A percentile compares a stretch with the other conserved stretches of the same genome.
phyloP scores from a whole-genome alignment of 1,140 invertebrate species.

The Anadara kagoshimensis region DNA sequence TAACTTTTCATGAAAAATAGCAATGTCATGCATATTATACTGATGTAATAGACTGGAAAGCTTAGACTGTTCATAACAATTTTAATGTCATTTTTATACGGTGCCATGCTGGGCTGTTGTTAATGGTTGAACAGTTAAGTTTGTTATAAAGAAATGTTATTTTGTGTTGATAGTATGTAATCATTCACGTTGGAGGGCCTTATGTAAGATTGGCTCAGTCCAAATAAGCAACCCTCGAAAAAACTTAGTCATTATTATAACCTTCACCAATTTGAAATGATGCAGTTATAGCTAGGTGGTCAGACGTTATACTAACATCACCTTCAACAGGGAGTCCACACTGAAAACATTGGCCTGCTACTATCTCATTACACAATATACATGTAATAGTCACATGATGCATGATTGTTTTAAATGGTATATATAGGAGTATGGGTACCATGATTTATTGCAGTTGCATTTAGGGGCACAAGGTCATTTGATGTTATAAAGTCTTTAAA shows the following conservation, averaged over 20 bases:
- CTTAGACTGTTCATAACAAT: neutral
- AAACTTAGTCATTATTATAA: too few relatives aligned
- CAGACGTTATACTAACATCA: neutral
- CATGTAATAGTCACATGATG: too few relatives aligned
- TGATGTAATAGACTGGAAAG: neutral
- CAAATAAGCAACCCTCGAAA: too few relatives aligned
- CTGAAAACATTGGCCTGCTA: neutral
- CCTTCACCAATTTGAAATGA: neutral
- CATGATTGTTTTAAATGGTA: neutral
- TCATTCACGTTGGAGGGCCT: too few relatives aligned
- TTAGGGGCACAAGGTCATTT: neutral
- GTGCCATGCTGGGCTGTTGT: too few relatives aligned
- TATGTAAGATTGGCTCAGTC: too few relatives aligned
- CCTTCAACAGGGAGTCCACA: slow-evolving; percentile 17
- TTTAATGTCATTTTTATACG: neutral
- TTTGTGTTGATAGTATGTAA: too few relatives aligned
- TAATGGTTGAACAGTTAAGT: neutral
- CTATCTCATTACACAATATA: neutral
- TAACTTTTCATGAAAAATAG: too few relatives aligned
- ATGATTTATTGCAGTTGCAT: neutral
- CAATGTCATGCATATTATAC: neutral
- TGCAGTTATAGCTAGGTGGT: slow-evolving; percentile 5
- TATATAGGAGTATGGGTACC: neutral
- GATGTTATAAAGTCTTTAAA: neutral
- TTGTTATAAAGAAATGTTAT: too few relatives aligned